Conservation (phyloP, 2,888 invertebrate species). For the Torymus auratus region DNA sequence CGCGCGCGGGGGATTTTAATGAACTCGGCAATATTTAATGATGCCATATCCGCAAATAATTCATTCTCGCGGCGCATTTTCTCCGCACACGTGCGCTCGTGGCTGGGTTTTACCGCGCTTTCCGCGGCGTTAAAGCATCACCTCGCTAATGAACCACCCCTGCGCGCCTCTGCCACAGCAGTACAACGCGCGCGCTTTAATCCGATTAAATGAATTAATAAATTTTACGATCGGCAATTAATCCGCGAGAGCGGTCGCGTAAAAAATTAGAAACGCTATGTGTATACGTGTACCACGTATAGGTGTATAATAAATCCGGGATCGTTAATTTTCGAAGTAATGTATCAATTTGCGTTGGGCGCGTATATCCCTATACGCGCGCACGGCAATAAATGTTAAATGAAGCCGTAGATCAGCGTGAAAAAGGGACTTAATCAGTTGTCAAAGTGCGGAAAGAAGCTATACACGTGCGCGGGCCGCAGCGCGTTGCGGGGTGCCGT, state of each 20-base stretch:
- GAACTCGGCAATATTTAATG: conserved; percentile 15
- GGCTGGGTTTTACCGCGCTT: conserved; percentile 15
- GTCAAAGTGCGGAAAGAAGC: conserved; percentile 4
- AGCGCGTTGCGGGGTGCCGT: not conserved
- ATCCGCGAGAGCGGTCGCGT: not conserved
- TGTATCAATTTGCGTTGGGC: conserved; percentile 34
- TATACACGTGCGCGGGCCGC: not conserved
- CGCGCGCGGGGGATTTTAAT: not conserved
- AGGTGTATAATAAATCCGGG: conserved; percentile 33
- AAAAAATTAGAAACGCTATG: too few species aligned
- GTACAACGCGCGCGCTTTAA: not conserved
- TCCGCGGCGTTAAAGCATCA: conserved; percentile 1
- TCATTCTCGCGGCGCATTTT: not conserved
- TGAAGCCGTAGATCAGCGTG: conserved; percentile 41
- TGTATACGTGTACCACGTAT: too few species aligned
- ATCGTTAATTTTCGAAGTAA: conserved; percentile 33
- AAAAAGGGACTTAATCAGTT: conserved; percentile 48
- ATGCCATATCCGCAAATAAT: conserved; percentile 13
- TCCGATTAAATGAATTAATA: conserved; percentile 28
- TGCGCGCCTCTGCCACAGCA: not conserved
- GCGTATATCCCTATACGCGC: not conserved
- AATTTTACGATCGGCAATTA: conserved; percentile 34
- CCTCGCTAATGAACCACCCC: not conserved
- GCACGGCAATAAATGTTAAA: conserved; percentile 40
- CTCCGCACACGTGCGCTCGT: not conserved